A percentile compares a stretch with the other conserved stretches of the same genome.
phyloP scores from a whole-genome alignment of 2,113 vertebrate genomes.

The Engystomops pustulosus region DNA sequence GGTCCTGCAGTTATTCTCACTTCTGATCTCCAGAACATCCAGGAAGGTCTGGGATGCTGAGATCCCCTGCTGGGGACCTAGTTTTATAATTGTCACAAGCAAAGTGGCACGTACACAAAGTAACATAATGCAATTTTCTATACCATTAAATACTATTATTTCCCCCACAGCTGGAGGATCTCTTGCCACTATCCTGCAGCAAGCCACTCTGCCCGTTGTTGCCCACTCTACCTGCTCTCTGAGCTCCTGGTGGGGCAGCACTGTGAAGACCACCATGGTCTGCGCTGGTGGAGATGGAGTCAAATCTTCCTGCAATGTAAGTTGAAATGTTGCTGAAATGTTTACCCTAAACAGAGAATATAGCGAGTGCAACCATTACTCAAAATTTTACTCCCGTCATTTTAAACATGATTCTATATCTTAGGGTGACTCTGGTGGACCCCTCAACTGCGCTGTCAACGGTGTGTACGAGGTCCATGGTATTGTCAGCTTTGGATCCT shows the following conservation, averaged over 20 bases:
- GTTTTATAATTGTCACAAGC: too few relatives aligned
- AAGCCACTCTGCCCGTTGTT: conserved; percentile 83
- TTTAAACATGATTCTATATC: neutral
- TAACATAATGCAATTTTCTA: too few relatives aligned
- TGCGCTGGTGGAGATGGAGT: conserved; percentile 81
- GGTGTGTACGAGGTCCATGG: conserved; percentile 83
- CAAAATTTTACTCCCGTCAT: too few relatives aligned
- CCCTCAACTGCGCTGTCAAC: conserved; percentile 81
- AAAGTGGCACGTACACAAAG: too few relatives aligned
- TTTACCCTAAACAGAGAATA: too few relatives aligned
- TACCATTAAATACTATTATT: neutral
- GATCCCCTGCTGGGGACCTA: too few relatives aligned
- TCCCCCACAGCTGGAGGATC: conserved; percentile 77
- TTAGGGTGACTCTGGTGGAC: conserved; percentile 89
- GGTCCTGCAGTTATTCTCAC: too few relatives aligned
- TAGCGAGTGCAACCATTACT: too few relatives aligned
- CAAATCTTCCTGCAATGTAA: conserved; percentile 82
- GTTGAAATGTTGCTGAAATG: too few relatives aligned
- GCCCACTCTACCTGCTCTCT: conserved; percentile 77
- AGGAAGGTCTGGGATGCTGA: too few relatives aligned
- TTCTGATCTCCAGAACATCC: too few relatives aligned
- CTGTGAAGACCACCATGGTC: conserved; percentile 84
- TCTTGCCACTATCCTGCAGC: conserved; percentile 79
- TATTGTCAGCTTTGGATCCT: conserved; percentile 89
- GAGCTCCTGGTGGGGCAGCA: conserved; percentile 82